These are phyloP conservation scores for Eubasilissa regina DNA, from an alignment of 1,140 invertebrate species.

Conservation along the genomic window DNA sequence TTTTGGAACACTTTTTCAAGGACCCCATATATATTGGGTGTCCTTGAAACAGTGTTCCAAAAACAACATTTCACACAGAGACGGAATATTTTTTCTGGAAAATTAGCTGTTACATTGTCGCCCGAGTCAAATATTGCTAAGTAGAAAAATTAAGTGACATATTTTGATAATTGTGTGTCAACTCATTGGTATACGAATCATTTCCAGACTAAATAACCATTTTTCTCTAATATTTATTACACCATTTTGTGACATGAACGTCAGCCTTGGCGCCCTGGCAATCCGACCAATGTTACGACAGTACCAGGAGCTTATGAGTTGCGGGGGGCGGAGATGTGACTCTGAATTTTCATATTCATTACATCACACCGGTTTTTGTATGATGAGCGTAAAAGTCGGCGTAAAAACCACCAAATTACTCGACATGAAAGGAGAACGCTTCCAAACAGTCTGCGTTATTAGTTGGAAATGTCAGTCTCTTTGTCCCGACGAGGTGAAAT, in stretches of 20 bases:
- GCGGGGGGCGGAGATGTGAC: constrained; percentile 15
- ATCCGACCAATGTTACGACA: not conserved
- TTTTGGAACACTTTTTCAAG: no score
- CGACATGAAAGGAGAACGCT: constrained; percentile 33
- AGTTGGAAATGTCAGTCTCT: constrained; percentile 37
- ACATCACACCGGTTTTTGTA: constrained; percentile 38
- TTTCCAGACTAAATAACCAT: no score
- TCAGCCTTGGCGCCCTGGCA: constrained; percentile 5
- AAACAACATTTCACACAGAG: no score
- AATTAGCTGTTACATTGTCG: no score
- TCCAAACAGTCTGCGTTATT: constrained; percentile 22
- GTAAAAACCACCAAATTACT: constrained; percentile 44
- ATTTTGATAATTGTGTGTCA: no score
- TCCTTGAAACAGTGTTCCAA: no score
- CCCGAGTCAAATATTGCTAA: no score
- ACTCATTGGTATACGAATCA: no score
- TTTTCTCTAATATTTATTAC: not conserved
- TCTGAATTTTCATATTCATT: constrained; percentile 47
- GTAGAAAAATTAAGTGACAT: no score
- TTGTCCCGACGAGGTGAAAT: constrained; percentile 6
- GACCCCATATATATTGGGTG: no score
- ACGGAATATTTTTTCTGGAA: no score
- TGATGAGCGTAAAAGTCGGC: constrained; percentile 43
- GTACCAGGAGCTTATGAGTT: not conserved
- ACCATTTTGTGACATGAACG: not conserved